Percentiles rank a stretch among this genome's conserved stretches.
Conservation (phyloP, 2,113 vertebrate genomes). For the Sceloporus undulatus region DNA sequence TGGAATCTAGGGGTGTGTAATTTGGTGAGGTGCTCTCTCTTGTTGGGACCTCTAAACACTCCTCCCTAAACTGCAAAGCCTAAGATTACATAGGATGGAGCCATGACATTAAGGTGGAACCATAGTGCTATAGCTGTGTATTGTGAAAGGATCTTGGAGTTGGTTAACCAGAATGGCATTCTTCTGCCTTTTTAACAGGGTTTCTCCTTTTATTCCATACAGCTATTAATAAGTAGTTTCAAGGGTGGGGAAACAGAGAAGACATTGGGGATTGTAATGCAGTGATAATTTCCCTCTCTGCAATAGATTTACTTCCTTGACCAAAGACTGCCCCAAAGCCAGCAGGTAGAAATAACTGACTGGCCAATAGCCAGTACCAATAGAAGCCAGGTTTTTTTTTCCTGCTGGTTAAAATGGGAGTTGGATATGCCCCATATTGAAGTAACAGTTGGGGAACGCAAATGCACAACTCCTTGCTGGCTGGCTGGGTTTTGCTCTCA, state of each 20-base stretch:
- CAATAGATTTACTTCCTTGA: not conserved
- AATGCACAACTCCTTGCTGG: constrained; percentile 9
- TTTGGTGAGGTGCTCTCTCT: no score
- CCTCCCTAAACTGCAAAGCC: no score
- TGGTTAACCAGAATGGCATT: not conserved
- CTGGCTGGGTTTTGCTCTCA: constrained; percentile 27
- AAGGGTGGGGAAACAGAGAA: constrained; percentile 31
- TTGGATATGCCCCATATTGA: constrained; percentile 41
- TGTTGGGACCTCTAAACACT: no score
- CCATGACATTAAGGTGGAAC: no score
- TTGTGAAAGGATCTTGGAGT: not conserved
- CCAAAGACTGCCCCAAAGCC: not conserved
- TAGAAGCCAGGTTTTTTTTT: not conserved
- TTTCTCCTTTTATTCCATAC: constrained; percentile 33
- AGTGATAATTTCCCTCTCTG: not conserved
- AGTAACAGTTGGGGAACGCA: constrained; percentile 46
- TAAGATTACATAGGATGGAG: no score
- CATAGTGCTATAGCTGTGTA: not conserved
- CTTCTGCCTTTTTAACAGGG: constrained; percentile 40
- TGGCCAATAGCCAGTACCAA: constrained; percentile 20
- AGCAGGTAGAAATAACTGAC: not conserved
- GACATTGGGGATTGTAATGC: not conserved
- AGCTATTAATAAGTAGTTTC: constrained; percentile 48
- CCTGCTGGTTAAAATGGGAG: constrained; percentile 8
- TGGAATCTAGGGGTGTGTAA: no score